Base-by-base conservation (phyloP, 1,140 invertebrate species). In the Bombus affinis region DNA sequence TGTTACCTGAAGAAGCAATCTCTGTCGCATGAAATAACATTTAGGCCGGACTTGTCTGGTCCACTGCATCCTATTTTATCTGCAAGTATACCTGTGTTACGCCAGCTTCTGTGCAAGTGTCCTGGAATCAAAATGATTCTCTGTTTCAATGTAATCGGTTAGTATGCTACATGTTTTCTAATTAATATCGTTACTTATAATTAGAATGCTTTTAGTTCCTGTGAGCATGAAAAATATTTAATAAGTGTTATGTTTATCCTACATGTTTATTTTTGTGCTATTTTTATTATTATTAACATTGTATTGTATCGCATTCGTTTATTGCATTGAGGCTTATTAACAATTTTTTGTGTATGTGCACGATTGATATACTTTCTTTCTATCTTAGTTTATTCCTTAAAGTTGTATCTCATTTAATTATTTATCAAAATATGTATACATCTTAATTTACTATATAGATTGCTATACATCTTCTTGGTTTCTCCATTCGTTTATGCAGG, bases 11-110 rank as follows among this genome's bases (percentile, higher is more conserved):
- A 85, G 87, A 91, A 92, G 80, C 85, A 83, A 90, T 90, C 91
- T 81, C 86, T 70, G 82, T 90, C 88, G 84, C 78, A 81, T 90
- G 86, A 86, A 89, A 91, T 91, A 90, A 91, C 88, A 91, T 89
- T 91, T 85, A 90, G 88, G 83, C 86, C 47, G 73, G 75, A 71
- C 59, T 70, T 70, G 71, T 18, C 73, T 81, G 59, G 47, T 68
- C 78, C 68, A 72, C 59, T 65, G 65, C 78, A 59, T 53, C 35
- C 57, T 25, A 32, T 39, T 59, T 12, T 59, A 53, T 39, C 37
- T 75, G 3, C 32, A 59, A 78, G 57, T 83, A 42, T 77, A 59
- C 13, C 68, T 2, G 76, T 71, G 57, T 85, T 72, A 65, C 83
- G 28, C 35, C 57, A 42, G 8, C 32, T 53, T 80, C 32, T 47